These are phyloP conservation scores for Aptenodytes patagonicus DNA, from an alignment of 2,113 vertebrate genomes.

Conservation along the genomic window DNA sequence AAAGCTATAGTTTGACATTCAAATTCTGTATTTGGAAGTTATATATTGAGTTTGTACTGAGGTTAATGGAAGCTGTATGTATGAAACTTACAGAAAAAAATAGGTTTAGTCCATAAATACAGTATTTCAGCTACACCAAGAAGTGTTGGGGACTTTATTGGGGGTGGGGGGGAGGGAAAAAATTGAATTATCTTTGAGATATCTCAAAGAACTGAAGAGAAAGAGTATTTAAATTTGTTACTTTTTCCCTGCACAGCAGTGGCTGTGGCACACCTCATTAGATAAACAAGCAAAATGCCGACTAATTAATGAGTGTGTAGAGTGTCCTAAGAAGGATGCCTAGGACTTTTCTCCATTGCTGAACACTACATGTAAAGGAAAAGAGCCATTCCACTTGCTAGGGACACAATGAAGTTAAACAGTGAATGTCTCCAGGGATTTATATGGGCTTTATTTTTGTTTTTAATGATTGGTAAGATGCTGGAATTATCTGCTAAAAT, in stretches of 20 bases:
- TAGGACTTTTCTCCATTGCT: not conserved
- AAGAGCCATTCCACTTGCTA: not conserved
- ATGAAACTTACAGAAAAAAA: not conserved
- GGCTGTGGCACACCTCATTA: not conserved
- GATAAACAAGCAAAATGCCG: not conserved
- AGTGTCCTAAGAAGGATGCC: not conserved
- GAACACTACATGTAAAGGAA: not conserved
- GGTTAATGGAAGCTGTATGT: not conserved
- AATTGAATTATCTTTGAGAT: not conserved
- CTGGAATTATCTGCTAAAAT: not conserved
- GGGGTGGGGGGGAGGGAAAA: accelerated
- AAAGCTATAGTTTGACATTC: not conserved
- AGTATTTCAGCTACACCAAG: not conserved
- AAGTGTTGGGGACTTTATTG: not conserved
- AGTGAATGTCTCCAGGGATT: not conserved
- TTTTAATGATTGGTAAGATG: not conserved
- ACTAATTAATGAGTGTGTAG: not conserved
- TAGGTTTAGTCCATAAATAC: not conserved
- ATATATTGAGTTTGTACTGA: not conserved
- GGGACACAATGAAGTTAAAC: not conserved
- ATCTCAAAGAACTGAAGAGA: not conserved
- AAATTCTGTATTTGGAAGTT: not conserved
- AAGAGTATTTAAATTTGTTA: not conserved
- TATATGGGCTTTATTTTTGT: not conserved
- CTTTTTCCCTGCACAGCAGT: not conserved